phyloP scores from a whole-genome alignment of 2,888 invertebrate genomes.

The Trilocha varians region DNA sequence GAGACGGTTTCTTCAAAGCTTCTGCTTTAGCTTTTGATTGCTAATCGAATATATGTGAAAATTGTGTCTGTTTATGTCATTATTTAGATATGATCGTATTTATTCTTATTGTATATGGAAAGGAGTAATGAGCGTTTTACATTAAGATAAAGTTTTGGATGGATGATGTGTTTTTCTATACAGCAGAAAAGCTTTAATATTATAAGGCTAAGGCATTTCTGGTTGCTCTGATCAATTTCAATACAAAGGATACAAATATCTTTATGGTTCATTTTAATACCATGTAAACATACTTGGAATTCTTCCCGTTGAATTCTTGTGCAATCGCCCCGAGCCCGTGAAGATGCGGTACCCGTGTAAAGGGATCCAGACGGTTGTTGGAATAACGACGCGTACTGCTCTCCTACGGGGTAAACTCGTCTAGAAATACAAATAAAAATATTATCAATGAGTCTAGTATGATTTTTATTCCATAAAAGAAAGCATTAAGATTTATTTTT shows the following conservation, averaged over 20 bases:
- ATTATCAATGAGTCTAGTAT: background rate
- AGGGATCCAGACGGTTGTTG: conserved; percentile 82
- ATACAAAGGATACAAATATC: too few relatives aligned
- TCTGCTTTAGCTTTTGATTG: conserved; percentile 74
- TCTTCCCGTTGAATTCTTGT: conserved; percentile 80
- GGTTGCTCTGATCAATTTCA: too few relatives aligned
- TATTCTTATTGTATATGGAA: too few relatives aligned
- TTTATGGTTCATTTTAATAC: too few relatives aligned
- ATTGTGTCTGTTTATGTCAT: too few relatives aligned
- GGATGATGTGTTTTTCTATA: too few relatives aligned
- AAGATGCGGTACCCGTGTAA: conserved; percentile 82
- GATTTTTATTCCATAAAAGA: background rate
- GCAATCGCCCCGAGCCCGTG: conserved; percentile 84
- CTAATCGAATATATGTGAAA: conserved; percentile 18
- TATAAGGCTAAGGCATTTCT: too few relatives aligned
- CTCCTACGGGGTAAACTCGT: conserved; percentile 79
- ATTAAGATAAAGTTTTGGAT: too few relatives aligned
- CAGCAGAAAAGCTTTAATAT: too few relatives aligned
- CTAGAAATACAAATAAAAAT: conserved; percentile 26
- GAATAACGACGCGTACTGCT: conserved; percentile 80
- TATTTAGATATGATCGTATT: too few relatives aligned
- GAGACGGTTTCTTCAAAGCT: conserved; percentile 68
- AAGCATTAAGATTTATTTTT: too few relatives aligned
- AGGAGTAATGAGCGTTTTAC: too few relatives aligned
- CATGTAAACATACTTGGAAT: conserved; percentile 64